A percentile compares a stretch with the other conserved stretches of the same genome.
phyloP scores from a whole-genome alignment of 2,797 vertebrate genomes.

The Pogoniulus pusillus region DNA sequence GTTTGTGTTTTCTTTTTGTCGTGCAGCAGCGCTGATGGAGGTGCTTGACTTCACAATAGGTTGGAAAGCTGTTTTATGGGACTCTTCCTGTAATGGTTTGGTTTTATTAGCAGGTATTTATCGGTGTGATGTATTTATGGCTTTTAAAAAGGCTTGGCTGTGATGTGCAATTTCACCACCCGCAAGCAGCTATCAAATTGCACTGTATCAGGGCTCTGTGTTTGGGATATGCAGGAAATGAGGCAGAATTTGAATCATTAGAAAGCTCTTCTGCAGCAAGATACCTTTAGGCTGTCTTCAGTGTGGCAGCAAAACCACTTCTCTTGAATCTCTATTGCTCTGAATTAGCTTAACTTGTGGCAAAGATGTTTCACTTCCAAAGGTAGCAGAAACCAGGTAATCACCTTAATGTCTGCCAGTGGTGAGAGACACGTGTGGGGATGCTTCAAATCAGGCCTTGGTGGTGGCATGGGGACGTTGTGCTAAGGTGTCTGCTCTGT shows the following conservation, averaged over 20 bases:
- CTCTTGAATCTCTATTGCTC: neutral
- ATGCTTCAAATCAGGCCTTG: neutral
- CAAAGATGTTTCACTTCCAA: neutral
- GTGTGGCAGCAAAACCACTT: neutral
- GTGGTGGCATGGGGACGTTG: fast-evolving
- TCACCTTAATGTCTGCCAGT: neutral
- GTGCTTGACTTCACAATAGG: neutral
- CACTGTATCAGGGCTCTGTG: neutral
- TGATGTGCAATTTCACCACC: neutral
- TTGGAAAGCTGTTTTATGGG: neutral
- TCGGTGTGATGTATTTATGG: neutral
- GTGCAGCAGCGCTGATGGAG: neutral
- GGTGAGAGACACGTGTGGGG: neutral
- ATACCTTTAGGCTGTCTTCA: neutral
- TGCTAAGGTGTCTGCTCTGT: too few species aligned
- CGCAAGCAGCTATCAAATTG: neutral
- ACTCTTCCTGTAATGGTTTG: neutral
- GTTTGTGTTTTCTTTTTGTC: neutral
- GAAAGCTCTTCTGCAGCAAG: neutral
- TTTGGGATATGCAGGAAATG: neutral
- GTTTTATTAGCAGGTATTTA: neutral
- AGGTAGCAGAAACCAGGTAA: neutral
- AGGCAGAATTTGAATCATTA: neutral
- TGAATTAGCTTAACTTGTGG: neutral
- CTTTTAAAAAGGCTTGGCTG: neutral